Conservation (phyloP, 2,113 vertebrate species). For the Nycticorax nycticorax region DNA sequence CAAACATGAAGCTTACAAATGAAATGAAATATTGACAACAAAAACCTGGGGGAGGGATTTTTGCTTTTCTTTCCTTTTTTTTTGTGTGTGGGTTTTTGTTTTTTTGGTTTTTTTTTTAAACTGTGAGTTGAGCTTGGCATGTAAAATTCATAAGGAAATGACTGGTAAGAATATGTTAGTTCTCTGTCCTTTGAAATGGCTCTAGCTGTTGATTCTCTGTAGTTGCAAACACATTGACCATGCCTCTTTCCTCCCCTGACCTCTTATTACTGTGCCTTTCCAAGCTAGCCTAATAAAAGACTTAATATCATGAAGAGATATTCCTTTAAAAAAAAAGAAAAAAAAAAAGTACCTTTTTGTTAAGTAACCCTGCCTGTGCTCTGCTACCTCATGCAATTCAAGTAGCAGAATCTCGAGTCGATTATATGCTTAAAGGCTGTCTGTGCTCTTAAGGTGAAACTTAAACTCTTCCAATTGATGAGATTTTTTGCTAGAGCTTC, state of each 20-base stretch:
- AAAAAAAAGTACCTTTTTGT: neutral
- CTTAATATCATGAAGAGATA: neutral
- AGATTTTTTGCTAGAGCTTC: neutral
- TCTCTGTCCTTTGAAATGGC: neutral
- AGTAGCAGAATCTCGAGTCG: neutral
- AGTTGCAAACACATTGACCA: fast-evolving
- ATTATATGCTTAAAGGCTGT: neutral
- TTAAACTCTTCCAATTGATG: neutral
- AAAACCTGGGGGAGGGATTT: neutral
- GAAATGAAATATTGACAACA: neutral
- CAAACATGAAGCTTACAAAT: neutral
- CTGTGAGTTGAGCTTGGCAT: fast-evolving
- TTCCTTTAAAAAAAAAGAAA: neutral
- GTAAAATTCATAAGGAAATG: neutral
- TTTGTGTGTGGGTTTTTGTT: too few species aligned
- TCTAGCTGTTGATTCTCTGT: neutral
- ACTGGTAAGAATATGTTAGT: neutral
- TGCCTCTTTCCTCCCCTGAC: neutral
- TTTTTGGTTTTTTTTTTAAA: too few species aligned
- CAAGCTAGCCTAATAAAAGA: neutral
- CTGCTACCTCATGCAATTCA: neutral
- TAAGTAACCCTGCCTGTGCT: neutral
- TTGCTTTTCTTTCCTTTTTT: neutral
- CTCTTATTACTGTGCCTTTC: neutral
- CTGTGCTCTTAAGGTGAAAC: neutral